Base-by-base conservation (phyloP, 2,113 vertebrate species). In the Myrmecobius fasciatus region DNA sequence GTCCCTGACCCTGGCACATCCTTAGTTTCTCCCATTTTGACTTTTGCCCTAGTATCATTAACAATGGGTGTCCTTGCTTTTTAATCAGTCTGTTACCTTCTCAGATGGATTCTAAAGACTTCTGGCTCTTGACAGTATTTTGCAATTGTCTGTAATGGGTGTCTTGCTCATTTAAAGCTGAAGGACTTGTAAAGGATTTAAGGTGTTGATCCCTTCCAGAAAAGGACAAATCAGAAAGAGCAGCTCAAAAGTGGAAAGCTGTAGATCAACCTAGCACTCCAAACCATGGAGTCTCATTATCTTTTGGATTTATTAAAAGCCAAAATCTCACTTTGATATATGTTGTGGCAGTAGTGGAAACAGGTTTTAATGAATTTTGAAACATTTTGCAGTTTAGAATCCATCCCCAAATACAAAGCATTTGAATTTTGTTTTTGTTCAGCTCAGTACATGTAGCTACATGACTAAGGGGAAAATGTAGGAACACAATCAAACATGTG, bases 211-310 rank as follows among this genome's bases (percentile, higher is more conserved):
- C 91, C 96, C 83, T 91, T 14, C 90, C 96, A 91, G 93, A 49
- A 96, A 96, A 96, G 91, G 53, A 75, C 95, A 92, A 95, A 96
- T 91, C 94, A 56, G 94, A 96, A 96, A 96, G 93, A 95, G 51
- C 83, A 95, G 83, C 47, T 95, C 93, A 93, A 89, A 96, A 96
- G 95, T 75, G 94, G 49, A 96, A 95, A 97, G 96, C 92, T 95
- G 52, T 90, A 96, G 92, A 96, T 96, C 90, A 93, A 93, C 52
- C 67, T 94, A 53, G 47, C 52, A 89, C 48, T 48, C 14, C 46
- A 54, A 96, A 54, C 94, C 91, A 92, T 91, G 43, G 28, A 43
- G 20, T 51, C 17, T 92, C 46, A 9, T 53, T 49, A 52, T 75
- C 92, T 91, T 95, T 53, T 3, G 22, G 51, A 20, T 0, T 75